Conservation (phyloP, 2,797 vertebrate genomes). For the Enoplosus armatus region DNA sequence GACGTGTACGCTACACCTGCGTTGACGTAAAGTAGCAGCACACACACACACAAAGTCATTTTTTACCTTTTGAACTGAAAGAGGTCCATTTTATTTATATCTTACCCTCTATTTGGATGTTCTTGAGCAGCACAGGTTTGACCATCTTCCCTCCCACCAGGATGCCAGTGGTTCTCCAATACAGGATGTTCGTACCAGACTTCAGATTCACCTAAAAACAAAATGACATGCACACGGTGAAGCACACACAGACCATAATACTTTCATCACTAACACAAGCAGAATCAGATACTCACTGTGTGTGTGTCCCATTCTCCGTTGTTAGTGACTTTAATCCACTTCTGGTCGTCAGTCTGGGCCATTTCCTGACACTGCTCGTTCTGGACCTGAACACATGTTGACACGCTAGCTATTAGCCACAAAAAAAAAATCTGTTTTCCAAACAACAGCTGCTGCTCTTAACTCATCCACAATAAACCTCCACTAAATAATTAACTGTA, state of each 20-base stretch:
- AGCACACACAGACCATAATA: not conserved
- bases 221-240: not conserved
- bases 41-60: not conserved
- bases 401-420: not conserved
- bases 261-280: not conserved
- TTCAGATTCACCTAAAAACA: slow-evolving; percentile 90
- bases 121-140: slow-evolving; percentile 95
- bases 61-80: not conserved
- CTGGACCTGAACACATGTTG: slow-evolving; percentile 88
- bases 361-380: slow-evolving; percentile 99
- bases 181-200: slow-evolving; percentile 95
- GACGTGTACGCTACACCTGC: slow-evolving; percentile 97
- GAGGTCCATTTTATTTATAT: not conserved
- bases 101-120: slow-evolving; percentile 95
- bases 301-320: slow-evolving; percentile 93
- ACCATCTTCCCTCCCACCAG: slow-evolving; percentile 93
- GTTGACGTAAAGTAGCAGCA: not conserved
- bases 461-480: not conserved
- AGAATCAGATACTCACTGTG: slow-evolving; percentile 81
- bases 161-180: slow-evolving; percentile 98
- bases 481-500: not conserved
- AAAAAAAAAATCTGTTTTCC: not conserved
- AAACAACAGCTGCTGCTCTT: not conserved
- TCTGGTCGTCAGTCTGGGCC: slow-evolving; percentile 90
- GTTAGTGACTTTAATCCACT: slow-evolving; percentile 94